These are phyloP conservation scores for Chelidonichthys spinosus DNA, from an alignment of 2,797 vertebrate species.

Conservation along the genomic window DNA sequence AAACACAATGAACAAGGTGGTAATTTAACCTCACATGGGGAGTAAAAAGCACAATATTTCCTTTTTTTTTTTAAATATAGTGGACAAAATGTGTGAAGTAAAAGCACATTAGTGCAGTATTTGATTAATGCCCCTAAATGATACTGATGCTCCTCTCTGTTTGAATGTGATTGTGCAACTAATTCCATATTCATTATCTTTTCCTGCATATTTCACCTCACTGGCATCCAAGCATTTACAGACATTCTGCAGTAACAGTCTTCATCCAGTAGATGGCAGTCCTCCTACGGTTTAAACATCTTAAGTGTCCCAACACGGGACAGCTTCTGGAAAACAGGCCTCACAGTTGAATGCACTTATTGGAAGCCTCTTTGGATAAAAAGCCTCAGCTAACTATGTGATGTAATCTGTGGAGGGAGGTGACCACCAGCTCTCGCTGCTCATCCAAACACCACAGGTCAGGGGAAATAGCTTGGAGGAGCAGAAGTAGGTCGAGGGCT, in stretches of 20 bases:
- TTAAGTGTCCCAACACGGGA: background rate
- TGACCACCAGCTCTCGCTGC: constrained; percentile 1
- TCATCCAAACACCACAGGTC: constrained; percentile 36
- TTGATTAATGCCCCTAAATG: background rate
- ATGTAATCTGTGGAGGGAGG: background rate
- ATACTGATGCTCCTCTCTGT: background rate
- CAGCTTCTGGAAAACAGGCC: background rate
- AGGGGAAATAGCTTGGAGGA: constrained; percentile 39
- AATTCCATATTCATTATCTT: background rate
- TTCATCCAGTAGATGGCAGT: constrained; percentile 38
- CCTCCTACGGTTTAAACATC: background rate
- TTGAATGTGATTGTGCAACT: background rate
- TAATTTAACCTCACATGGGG: background rate
- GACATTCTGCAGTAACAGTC: constrained; percentile 14
- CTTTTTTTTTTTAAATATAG: background rate
- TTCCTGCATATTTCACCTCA: background rate
- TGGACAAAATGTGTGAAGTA: background rate
- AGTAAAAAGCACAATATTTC: background rate
- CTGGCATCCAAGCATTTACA: background rate
- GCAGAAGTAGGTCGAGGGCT: constrained; percentile 54
- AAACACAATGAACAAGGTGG: background rate
- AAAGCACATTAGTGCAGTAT: background rate
- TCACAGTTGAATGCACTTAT: too few relatives aligned
- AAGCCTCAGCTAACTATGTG: too few relatives aligned
- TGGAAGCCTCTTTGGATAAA: too few relatives aligned